phyloP scores from a whole-genome alignment of 92 coral and sea anemone species.

The Isaurus tuberculatus region DNA sequence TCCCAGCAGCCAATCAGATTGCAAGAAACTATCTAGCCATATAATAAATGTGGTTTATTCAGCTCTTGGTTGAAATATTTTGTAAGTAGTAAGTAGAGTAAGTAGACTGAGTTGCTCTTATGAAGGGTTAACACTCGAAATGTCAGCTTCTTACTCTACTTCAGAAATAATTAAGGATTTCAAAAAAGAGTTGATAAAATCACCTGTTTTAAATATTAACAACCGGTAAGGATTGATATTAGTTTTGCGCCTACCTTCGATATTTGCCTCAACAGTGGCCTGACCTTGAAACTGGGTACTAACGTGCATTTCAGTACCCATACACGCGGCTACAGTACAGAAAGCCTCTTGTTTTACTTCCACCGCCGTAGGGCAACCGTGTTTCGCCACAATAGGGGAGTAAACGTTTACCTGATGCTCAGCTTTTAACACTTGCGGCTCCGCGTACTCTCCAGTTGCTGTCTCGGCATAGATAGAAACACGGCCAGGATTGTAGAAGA shows the following conservation, averaged over 20 bases:
- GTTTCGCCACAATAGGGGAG: slow-evolving; percentile 49
- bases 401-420: slow-evolving; percentile 54
- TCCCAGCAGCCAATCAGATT: too few species aligned
- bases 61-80: too few species aligned
- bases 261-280: slow-evolving; percentile 34
- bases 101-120: too few species aligned
- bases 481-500: slow-evolving; percentile 27
- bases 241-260: slow-evolving; percentile 57
- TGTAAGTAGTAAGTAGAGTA: too few species aligned
- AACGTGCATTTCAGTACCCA: slow-evolving; percentile 57
- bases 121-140: too few species aligned
- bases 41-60: too few species aligned
- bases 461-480: slow-evolving; percentile 26
- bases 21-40: too few species aligned
- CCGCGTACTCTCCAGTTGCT: slow-evolving; percentile 27
- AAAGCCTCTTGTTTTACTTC: slow-evolving; percentile 49
- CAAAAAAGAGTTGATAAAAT: too few species aligned
- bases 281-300: slow-evolving; percentile 72
- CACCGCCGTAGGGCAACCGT: slow-evolving; percentile 73
- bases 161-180: too few species aligned
- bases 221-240: neutral
- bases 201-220: too few species aligned
- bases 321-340: slow-evolving; percentile 60
- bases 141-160: too few species aligned
- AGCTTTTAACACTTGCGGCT: slow-evolving; percentile 22